Base-by-base conservation (phyloP, 2,113 vertebrate species). In the Kryptolebias marmoratus region DNA sequence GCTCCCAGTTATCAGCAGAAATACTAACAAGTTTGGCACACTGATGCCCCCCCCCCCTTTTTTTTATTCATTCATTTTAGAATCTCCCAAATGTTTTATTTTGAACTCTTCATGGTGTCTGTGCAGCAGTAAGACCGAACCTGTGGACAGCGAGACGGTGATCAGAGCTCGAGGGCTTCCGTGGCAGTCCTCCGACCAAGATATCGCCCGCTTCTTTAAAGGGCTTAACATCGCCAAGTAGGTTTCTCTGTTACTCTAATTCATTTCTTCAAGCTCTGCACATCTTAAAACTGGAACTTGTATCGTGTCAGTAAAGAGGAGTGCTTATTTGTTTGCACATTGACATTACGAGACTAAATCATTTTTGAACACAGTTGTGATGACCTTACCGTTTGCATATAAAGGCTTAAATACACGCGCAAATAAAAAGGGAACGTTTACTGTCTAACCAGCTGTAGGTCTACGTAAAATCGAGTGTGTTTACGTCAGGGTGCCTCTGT, bases 171-270 rank as follows among this genome's bases (percentile, higher is more conserved):
- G 97, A 47, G 97, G 97, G 44, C 92, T 99, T 75, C 97, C 97
- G 1, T 99, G 97, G 97, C 97, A 98, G 79, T 98, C 97, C 14
- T 99, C 97, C 61, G 97, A 99, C 85, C 97, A 99, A 88, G 97
- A 99, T 63, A 98, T 99, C 1, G 97, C 97, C 78, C 95, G 97
- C 12, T 99, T 99, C 92, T 98, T 98, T 90, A 97, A 96, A 93
- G 97, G 97, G 75, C 97, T 99, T 77, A 98, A 97, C 82, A 98
- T 99, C 77, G 96, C 97, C 82, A 98, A 96, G 97, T 99, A 92
- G 82, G 95, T 89, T 32, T 10, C 11, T 48, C 18, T 60, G 61
- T 11, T 64, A 52, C 47, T 32, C 9, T 0, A 4, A 2, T 48
- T 22, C 18, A 11, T 18, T 27, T 42, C 10, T 47, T 48, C 16